A percentile compares a stretch with the other conserved stretches of the same genome.
phyloP scores from a whole-genome alignment of 2,888 invertebrate genomes.

The Ypsolopha sequella region DNA sequence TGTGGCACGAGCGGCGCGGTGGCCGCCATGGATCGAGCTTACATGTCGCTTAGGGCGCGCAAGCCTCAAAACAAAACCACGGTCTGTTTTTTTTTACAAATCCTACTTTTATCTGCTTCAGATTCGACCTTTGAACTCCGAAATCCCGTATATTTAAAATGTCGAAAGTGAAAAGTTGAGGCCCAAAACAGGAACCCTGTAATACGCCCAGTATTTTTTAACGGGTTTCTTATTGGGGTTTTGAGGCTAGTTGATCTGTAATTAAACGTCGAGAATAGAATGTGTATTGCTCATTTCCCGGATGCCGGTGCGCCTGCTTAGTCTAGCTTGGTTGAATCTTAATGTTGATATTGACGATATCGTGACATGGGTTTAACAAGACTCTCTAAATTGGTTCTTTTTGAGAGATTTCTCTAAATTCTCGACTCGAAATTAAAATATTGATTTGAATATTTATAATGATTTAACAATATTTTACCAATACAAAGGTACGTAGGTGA shows the following conservation, averaged over 20 bases:
- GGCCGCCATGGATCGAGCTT: conserved; percentile 64
- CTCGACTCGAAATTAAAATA: too few species aligned
- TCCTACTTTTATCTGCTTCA: too few species aligned
- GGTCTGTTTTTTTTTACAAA: conserved; percentile 22
- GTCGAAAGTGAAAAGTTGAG: neutral
- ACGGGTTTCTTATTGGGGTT: neutral
- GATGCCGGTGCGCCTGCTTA: neutral
- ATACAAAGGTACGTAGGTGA: too few species aligned
- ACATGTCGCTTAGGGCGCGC: conserved; percentile 65
- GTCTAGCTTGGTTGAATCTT: too few species aligned
- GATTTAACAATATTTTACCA: too few species aligned
- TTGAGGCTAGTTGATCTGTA: neutral
- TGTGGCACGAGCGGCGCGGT: conserved; percentile 57
- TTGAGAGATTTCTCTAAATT: too few species aligned
- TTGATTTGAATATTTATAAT: too few species aligned
- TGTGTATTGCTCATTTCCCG: neutral
- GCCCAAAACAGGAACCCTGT: neutral
- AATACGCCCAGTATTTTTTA: neutral
- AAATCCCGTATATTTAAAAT: neutral
- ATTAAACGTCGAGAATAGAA: neutral
- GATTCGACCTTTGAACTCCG: too few species aligned
- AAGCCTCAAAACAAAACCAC: conserved; percentile 50
- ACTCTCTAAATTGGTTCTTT: too few species aligned
- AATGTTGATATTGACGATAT: too few species aligned
- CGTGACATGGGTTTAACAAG: too few species aligned